A percentile compares a stretch with the other conserved stretches of the same genome.
Conservation (phyloP, 2,797 vertebrate genomes). For the Dallia pectoralis region DNA sequence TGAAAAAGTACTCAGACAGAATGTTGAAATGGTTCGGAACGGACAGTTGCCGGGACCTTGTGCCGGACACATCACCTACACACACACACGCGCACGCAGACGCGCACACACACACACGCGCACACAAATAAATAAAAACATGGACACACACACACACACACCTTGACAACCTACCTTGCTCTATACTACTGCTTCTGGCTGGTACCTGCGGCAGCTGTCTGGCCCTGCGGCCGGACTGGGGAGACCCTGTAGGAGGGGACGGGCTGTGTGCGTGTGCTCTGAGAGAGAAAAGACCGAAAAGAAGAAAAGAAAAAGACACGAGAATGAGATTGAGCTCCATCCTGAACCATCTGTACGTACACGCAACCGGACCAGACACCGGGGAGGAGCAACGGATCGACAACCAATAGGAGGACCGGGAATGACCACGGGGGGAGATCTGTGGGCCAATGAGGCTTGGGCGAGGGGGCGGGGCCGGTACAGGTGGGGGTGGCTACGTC, state of each 20-base stretch:
- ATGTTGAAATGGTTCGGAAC: not conserved
- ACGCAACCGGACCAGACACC: not conserved
- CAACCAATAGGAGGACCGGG: not conserved
- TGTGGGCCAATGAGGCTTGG: too few relatives aligned
- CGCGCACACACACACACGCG: not conserved
- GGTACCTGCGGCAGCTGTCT: slow-evolving; percentile 94
- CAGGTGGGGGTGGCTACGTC: slow-evolving; percentile 59
- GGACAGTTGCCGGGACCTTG: not conserved
- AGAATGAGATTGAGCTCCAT: not conserved
- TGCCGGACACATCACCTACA: not conserved
- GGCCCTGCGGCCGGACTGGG: slow-evolving; percentile 84
- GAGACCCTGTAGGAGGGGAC: slow-evolving; percentile 79
- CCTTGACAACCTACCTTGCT: slow-evolving; percentile 83
- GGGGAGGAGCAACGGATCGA: not conserved
- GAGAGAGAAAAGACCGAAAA: slow-evolving; percentile 34
- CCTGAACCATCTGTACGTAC: too few relatives aligned
- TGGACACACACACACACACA: not conserved
- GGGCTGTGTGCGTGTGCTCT: slow-evolving; percentile 83
- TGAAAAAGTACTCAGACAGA: slow-evolving; percentile 3
- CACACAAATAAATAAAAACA: not conserved
- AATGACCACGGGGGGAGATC: too few relatives aligned
- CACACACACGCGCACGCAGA: not conserved
- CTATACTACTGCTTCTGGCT: slow-evolving; percentile 89
- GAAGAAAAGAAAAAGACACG: not conserved
- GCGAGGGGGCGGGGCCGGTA: slow-evolving; percentile 15